These are phyloP conservation scores for Lineus longissimus DNA, from an alignment of 1,140 invertebrate genomes.

Conservation along the genomic window DNA sequence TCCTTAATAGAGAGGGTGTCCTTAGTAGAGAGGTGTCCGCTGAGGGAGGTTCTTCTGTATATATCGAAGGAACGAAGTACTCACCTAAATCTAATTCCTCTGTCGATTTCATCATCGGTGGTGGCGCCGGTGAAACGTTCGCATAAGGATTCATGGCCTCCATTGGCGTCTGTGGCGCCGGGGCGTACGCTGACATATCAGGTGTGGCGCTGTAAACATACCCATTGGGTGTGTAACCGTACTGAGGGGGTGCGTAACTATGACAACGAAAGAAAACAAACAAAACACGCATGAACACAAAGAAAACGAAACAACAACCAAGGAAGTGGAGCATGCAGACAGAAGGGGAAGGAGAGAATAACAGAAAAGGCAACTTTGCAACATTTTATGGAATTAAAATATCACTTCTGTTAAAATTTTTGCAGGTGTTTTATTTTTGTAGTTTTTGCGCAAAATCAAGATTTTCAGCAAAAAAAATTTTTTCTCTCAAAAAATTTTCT, in stretches of 20 bases:
- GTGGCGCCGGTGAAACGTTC: slow-evolving; percentile 2
- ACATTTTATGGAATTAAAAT: too few species aligned
- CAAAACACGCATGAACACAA: slow-evolving; percentile 4
- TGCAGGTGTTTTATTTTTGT: too few species aligned
- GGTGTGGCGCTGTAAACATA: slow-evolving; percentile 20
- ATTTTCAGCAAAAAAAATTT: too few species aligned
- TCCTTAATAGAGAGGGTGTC: too few species aligned
- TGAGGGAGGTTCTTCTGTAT: too few species aligned
- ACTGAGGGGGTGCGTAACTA: slow-evolving; percentile 12
- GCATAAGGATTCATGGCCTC: background rate
- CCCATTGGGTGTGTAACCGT: slow-evolving; percentile 23
- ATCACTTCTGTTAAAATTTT: too few species aligned
- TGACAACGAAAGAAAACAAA: background rate
- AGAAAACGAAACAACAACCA: slow-evolving; percentile 2
- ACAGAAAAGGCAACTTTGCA: background rate
- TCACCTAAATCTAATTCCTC: background rate
- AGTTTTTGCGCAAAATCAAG: too few species aligned
- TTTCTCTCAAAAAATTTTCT: too few species aligned
- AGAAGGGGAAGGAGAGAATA: slow-evolving; percentile 2
- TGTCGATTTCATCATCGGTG: background rate
- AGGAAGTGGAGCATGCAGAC: background rate
- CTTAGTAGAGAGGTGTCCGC: too few species aligned
- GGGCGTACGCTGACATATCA: slow-evolving; percentile 12
- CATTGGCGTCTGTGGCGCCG: slow-evolving; percentile 19
- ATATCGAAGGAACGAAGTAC: background rate